These are phyloP conservation scores for Sus cebifrons DNA, from an alignment of 2,797 vertebrate species.

Conservation along the genomic window DNA sequence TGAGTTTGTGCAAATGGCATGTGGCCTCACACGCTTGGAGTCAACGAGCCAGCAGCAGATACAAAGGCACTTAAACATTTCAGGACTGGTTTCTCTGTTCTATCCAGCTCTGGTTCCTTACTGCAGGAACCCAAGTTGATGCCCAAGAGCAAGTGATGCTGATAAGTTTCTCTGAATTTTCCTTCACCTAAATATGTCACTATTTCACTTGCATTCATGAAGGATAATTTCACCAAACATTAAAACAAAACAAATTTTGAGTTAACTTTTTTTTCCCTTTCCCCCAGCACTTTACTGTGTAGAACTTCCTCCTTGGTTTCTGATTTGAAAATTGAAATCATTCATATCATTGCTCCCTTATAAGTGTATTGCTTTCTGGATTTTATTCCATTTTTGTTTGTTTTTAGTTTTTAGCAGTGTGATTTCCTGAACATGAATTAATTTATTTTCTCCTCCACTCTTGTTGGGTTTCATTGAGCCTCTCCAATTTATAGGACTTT, in stretches of 20 bases:
- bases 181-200: background rate
- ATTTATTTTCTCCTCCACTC: background rate
- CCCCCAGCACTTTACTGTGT: background rate
- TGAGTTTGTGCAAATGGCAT: slow-evolving; percentile 77
- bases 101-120: slow-evolving; percentile 83
- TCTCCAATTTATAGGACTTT: background rate
- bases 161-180: background rate
- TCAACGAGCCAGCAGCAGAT: slow-evolving; percentile 81
- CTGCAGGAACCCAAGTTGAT: slow-evolving; percentile 77
- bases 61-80: slow-evolving; percentile 84
- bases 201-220: background rate
- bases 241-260: background rate
- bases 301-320: background rate
- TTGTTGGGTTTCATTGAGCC: background rate
- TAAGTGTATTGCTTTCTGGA: background rate
- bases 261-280: too few species aligned
- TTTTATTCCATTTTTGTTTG: background rate
- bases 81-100: slow-evolving; percentile 78
- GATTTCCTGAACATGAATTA: background rate
- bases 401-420: background rate
- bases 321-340: background rate
- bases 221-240: background rate
- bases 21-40: slow-evolving; percentile 82
- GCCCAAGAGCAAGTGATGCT: background rate
- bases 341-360: background rate